Conservation (phyloP, 2,113 vertebrate genomes). For the Poeciliopsis occidentalis region DNA sequence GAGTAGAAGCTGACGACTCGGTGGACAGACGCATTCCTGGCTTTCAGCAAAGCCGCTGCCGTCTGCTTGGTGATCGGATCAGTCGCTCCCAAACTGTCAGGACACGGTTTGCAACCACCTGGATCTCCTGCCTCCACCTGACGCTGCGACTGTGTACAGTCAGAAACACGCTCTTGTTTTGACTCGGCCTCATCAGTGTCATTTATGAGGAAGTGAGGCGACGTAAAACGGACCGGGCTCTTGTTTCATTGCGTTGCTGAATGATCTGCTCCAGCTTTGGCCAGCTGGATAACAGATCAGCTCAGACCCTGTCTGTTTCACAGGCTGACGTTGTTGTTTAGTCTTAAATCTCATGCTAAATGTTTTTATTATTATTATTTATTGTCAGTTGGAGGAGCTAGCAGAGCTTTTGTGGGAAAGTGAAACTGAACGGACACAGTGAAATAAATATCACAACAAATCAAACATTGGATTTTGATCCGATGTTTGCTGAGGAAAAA, state of each 20-base stretch:
- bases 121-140: conserved; percentile 20
- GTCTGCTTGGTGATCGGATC: conserved; percentile 62
- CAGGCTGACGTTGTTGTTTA: background rate
- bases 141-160: background rate
- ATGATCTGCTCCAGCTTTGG: background rate
- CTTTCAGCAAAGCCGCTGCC: conserved; percentile 70
- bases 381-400: background rate
- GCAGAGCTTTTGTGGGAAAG: background rate
- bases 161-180: background rate
- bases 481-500: background rate
- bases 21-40: conserved; percentile 64
- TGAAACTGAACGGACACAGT: background rate
- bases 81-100: conserved; percentile 35
- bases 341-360: background rate
- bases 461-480: background rate
- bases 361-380: too few species aligned
- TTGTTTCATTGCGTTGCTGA: background rate
- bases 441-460: background rate
- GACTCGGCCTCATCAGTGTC: background rate
- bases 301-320: background rate
- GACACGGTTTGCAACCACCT: conserved; percentile 56
- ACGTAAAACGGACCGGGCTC: background rate
- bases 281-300: background rate
- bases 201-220: background rate
- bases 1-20: conserved; percentile 14